Base-by-base conservation (phyloP, 1,140 invertebrate genomes). In the Muscidifurax raptorellus region DNA sequence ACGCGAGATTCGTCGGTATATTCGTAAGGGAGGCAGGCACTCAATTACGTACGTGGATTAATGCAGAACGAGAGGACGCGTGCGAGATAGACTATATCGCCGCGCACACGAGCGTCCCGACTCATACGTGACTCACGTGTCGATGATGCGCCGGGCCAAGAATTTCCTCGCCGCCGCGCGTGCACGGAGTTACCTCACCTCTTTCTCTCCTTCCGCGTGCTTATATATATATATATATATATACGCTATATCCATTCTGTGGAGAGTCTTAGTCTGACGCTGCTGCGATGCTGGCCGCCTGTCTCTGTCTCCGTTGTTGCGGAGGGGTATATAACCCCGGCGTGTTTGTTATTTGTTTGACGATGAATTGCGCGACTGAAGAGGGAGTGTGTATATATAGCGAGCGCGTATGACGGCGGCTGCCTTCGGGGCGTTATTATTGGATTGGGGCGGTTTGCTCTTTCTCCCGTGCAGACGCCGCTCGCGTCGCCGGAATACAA, bases 1-100 rank as follows among this genome's bases (percentile, higher is more conserved):
- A 25, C 69, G 28, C 27, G 67, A 72, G 79, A 72, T 71, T 69
- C 36, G 9, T 40, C 36, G 6, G 9, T 40, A 40, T 40, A 40
- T 40, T 40, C 32, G 59, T 15, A 22, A 5, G 59, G 15, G 32
- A 12, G 27, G 69, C n/a, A 59, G 74, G 36, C 40, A 77, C 82
- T 83, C 74, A 83, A 83, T 83, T 77, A 77, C 82, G 44, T 77
- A 69, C 64, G 36, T 83, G 82, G 82, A 83, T 83, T 83, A 83
- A 83, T 83, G 74, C 82, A 52, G 15, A 77, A 66, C 36, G 59
- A 76, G 81, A 59, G 72, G 36, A 40, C 36, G 36, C 36, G 36
- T 40, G 36, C 36, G 36, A 40, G 36, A 40, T 40, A 40, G 36
- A 40, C 36, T 40, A 9, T 40, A 40, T 40, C 7, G 36, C 36